Conservation (phyloP, 2,113 vertebrate species). For the Cryptotis parvus region DNA sequence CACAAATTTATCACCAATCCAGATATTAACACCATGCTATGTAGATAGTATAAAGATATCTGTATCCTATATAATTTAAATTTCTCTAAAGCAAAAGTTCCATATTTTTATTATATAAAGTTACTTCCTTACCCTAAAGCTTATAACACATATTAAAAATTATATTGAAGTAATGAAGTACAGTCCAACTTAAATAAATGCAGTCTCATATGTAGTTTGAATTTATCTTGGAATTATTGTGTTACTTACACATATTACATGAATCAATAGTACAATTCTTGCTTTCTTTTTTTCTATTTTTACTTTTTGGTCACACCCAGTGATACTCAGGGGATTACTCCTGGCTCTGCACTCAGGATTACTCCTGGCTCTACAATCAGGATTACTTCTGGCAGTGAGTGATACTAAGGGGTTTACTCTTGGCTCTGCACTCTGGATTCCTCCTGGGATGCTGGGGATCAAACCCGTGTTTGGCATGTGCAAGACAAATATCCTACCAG, state of each 20-base stretch:
- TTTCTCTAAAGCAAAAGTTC: background rate
- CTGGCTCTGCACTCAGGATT: too few relatives aligned
- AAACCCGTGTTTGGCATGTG: too few relatives aligned
- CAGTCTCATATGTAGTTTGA: background rate
- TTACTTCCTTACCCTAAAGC: background rate
- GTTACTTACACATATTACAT: background rate
- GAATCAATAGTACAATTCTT: background rate
- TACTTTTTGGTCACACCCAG: too few relatives aligned
- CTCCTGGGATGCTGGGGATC: too few relatives aligned
- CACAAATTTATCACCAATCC: conserved; percentile 42
- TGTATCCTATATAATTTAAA: background rate
- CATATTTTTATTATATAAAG: background rate
- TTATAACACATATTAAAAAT: background rate
- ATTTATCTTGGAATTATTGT: conserved; percentile 8
- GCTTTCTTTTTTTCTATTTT: too few relatives aligned
- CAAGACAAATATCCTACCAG: too few relatives aligned
- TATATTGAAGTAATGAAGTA: background rate
- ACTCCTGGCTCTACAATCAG: too few relatives aligned
- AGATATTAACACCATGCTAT: background rate
- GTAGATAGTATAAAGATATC: background rate
- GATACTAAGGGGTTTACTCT: too few relatives aligned
- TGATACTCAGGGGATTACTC: too few relatives aligned
- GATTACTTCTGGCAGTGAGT: too few relatives aligned
- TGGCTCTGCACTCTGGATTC: too few relatives aligned
- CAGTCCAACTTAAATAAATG: conserved; percentile 32